Percentiles rank a stretch among this genome's conserved stretches.
phyloP scores from a whole-genome alignment of 2,113 vertebrate species.

The Scomber scombrus region DNA sequence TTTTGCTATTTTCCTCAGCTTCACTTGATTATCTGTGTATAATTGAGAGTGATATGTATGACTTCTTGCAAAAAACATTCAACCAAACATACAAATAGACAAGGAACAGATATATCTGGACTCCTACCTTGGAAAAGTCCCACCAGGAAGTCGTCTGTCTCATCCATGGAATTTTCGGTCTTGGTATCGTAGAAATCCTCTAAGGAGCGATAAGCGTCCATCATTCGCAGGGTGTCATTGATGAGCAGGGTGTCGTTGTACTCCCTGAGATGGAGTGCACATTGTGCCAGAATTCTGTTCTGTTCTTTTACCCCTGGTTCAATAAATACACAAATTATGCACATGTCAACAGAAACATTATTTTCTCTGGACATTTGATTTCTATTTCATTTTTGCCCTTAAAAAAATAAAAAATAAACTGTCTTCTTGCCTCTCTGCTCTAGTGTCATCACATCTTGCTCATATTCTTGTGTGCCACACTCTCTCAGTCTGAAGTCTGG shows the following conservation, averaged over 20 bases:
- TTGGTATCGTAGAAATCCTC: slow-evolving; percentile 83
- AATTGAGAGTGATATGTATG: not conserved
- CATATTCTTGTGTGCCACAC: slow-evolving; percentile 90
- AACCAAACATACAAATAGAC: not conserved
- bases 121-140: slow-evolving; percentile 85
- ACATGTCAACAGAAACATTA: not conserved
- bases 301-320: slow-evolving; percentile 79
- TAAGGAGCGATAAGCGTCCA: slow-evolving; percentile 87
- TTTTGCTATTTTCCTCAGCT: slow-evolving; percentile 70
- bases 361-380: not conserved
- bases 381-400: not conserved
- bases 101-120: not conserved
- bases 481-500: slow-evolving; percentile 38
- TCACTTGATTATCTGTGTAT: slow-evolving; percentile 80
- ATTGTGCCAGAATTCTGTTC: slow-evolving; percentile 80
- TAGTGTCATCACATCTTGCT: slow-evolving; percentile 88
- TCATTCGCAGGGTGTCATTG: slow-evolving; percentile 88
- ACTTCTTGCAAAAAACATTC: not conserved
- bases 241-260: slow-evolving; percentile 94
- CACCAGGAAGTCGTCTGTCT: slow-evolving; percentile 84
- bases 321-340: not conserved
- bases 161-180: slow-evolving; percentile 59
- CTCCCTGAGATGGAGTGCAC: slow-evolving; percentile 88
- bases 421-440: slow-evolving; percentile 83
- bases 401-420: not conserved